phyloP scores from a whole-genome alignment of 2,797 vertebrate species.

The Petrocephalus schoutedeni region DNA sequence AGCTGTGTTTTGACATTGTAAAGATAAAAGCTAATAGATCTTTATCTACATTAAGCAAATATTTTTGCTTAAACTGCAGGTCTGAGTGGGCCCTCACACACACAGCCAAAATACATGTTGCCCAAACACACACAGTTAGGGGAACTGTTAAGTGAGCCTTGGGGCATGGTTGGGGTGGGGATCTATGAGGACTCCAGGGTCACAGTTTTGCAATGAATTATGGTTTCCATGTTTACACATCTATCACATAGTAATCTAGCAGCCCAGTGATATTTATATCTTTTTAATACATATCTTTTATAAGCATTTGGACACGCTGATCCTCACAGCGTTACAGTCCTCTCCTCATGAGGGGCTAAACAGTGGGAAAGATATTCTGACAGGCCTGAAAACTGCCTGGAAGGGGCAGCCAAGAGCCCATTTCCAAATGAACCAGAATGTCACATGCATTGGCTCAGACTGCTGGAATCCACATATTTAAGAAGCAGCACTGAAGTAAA shows the following conservation, averaged over 20 bases:
- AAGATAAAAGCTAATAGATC: not conserved
- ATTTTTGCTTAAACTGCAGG: not conserved
- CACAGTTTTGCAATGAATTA: not conserved
- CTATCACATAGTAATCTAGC: not conserved
- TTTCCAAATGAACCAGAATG: not conserved
- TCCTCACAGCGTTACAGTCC: not conserved
- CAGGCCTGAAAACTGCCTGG: no score
- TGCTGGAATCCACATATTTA: not conserved
- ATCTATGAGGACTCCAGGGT: not conserved
- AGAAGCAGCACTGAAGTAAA: not conserved
- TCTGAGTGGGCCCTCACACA: not conserved
- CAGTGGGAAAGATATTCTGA: not conserved
- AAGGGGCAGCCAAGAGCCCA: not conserved
- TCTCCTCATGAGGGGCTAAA: not conserved
- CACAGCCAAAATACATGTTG: not conserved
- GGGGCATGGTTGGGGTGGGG: not conserved
- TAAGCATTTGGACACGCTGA: not conserved
- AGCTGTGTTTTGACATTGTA: not conserved
- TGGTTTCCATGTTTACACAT: not conserved
- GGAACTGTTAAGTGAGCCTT: not conserved
- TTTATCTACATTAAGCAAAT: not conserved
- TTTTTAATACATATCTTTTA: not conserved
- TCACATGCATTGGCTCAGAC: not conserved
- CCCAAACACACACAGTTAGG: not conserved
- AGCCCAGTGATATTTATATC: not conserved